These are phyloP conservation scores for Venturia canescens DNA, from an alignment of 1,140 invertebrate species.

Conservation along the genomic window DNA sequence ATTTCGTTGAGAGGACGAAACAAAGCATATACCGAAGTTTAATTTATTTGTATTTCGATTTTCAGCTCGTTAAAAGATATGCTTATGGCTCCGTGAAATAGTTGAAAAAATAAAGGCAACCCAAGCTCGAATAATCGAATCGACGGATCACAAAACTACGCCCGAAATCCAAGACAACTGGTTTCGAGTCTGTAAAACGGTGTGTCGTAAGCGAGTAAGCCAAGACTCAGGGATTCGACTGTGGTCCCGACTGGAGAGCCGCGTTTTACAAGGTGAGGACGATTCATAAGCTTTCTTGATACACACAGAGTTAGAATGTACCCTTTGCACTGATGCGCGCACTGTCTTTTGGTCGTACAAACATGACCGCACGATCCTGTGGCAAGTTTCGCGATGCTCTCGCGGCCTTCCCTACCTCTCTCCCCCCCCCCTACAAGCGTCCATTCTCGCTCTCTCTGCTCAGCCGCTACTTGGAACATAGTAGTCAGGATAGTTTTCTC, in stretches of 20 bases:
- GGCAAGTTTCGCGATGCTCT: slow-evolving; percentile 23
- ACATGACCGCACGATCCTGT: slow-evolving; percentile 30
- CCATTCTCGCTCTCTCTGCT: not conserved
- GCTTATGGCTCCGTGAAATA: no score
- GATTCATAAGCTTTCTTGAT: slow-evolving; percentile 27
- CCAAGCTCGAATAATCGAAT: no score
- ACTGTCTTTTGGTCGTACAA: slow-evolving; percentile 2
- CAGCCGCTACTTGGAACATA: slow-evolving; percentile 15
- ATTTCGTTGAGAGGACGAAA: not conserved
- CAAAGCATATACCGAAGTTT: no score
- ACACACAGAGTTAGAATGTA: not conserved
- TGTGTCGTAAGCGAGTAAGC: not conserved
- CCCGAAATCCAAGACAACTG: not conserved
- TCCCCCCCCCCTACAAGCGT: not conserved
- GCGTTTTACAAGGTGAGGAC: slow-evolving; percentile 29
- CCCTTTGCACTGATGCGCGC: slow-evolving; percentile 19
- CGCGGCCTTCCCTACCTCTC: slow-evolving; percentile 5
- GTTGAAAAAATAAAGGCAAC: no score
- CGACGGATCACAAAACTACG: no score
- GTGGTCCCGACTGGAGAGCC: not conserved
- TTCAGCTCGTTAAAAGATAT: no score
- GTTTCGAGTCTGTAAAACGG: not conserved
- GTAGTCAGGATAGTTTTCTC: slow-evolving; percentile 36
- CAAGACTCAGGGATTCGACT: not conserved
- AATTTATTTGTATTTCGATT: no score